Percentiles rank a stretch among this genome's conserved stretches.
These are phyloP conservation scores for Cancer borealis DNA, from an alignment of 2,888 invertebrate species.

Conservation along the genomic window DNA sequence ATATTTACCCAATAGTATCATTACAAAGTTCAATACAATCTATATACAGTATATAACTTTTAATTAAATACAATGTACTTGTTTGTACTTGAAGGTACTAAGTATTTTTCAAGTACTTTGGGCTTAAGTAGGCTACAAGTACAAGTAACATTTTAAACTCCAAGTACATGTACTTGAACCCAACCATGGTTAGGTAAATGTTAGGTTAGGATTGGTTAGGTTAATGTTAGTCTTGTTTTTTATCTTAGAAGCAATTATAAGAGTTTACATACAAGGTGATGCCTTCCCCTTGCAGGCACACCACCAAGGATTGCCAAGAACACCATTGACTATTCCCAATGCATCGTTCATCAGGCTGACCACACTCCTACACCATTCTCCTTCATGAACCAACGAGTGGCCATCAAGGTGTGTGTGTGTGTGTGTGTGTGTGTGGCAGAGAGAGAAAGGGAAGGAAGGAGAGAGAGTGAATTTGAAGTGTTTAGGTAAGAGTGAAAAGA, in stretches of 20 bases:
- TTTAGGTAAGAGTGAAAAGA: too few relatives aligned
- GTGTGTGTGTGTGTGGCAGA: not conserved
- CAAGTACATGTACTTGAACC: too few relatives aligned
- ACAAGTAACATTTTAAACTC: too few relatives aligned
- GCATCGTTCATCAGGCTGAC: slow-evolving; percentile 81
- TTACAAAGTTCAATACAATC: too few relatives aligned
- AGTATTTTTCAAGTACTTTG: too few relatives aligned
- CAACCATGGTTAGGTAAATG: not conserved
- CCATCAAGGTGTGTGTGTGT: slow-evolving; percentile 82
- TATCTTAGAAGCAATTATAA: too few relatives aligned
- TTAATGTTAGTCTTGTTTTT: not conserved
- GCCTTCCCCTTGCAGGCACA: slow-evolving; percentile 43
- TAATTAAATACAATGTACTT: too few relatives aligned
- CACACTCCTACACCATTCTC: slow-evolving; percentile 88
- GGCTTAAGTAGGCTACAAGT: too few relatives aligned
- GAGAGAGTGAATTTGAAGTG: not conserved
- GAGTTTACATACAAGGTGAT: too few relatives aligned
- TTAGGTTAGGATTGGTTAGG: not conserved
- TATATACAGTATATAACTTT: too few relatives aligned
- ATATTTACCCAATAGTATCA: too few relatives aligned
- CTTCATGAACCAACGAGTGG: slow-evolving; percentile 87
- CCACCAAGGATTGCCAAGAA: slow-evolving; percentile 47
- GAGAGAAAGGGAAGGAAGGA: not conserved
- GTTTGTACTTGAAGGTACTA: too few relatives aligned
- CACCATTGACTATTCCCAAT: slow-evolving; percentile 51